Evolutionary conservation across 2,888 invertebrate genomes (phyloP), one percentile per base, ranked within the genome.

Genomic region (Brachyptera risi): DNA sequence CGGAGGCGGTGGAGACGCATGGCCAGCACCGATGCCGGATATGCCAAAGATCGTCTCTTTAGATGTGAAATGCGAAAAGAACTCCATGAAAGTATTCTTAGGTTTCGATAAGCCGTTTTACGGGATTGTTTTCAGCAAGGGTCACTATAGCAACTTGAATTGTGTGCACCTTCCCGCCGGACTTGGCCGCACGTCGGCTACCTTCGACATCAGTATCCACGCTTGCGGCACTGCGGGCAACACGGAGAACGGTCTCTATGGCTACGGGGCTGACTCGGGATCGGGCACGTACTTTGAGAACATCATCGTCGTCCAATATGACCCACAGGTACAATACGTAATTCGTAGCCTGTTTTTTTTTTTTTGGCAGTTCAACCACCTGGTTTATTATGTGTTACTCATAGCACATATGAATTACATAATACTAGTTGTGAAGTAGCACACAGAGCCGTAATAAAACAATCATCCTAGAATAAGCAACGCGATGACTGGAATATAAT

Each of bases 41-140:
- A 93, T 93, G 92, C 94, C 95, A 0, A 93, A 94, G 76, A 95
- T 95, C 64, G 85, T 92, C 9, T 92, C 92, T 0, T 78, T 95
- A 11, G 95, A 96, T 69, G 95, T 95, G 0, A 94, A 95, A 74
- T 96, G 95, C 74, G 95, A 95, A 75, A 94, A 94, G 73, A 93
- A 88, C 71, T 82, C 90, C 60, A 96, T 96, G 95, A 88, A 94
- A 73, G 93, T 96, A 0, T 92, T 90, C 70, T 81, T 95, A n/a
- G 91, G 92, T 66, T 95, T 95, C 71, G 94, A 95, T 71, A 92
- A 93, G 71, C 94, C 95, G 0, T 95, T 95, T 80, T 92, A 90
- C 69, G 95, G 95, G n/a, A 93, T 95, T 54, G 91, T 95, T 38
- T 95, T 95, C 79, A 93, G 92, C 65, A 95, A 95, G 75, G 94